These are phyloP conservation scores for Ferrisia virgata DNA, from an alignment of 2,888 invertebrate genomes.

Conservation along the genomic window DNA sequence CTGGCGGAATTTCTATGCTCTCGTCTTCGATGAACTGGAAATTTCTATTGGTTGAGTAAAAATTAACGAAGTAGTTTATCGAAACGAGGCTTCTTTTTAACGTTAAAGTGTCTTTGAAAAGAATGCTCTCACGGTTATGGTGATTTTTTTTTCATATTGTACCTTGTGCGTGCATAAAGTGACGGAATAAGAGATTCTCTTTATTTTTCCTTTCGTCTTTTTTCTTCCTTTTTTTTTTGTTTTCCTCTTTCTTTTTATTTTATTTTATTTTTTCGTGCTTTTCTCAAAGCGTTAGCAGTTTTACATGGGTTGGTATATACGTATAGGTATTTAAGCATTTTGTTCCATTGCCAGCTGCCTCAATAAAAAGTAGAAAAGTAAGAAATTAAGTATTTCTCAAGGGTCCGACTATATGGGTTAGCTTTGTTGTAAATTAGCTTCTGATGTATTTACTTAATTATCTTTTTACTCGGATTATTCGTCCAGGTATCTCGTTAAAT, in stretches of 20 bases:
- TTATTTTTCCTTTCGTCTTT: not conserved
- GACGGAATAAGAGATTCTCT: not conserved
- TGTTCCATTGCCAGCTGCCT: not conserved
- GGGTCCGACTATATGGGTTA: not conserved
- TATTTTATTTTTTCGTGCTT: not conserved
- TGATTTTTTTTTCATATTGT: not conserved
- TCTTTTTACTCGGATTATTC: not conserved
- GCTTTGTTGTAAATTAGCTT: not conserved
- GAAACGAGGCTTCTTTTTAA: slow-evolving; percentile 17
- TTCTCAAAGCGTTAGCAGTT: not conserved
- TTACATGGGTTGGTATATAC: not conserved
- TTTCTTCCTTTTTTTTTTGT: not conserved
- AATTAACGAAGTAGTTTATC: slow-evolving; percentile 28
- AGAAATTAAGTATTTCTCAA: not conserved
- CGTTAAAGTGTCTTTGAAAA: not conserved
- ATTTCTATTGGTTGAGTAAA: slow-evolving; percentile 5
- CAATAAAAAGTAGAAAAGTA: not conserved
- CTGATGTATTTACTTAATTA: not conserved
- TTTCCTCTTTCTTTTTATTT: no score
- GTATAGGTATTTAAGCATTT: no score
- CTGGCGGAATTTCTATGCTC: not conserved
- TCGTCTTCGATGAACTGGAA: slow-evolving; percentile 24
- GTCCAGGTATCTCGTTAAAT: not conserved
- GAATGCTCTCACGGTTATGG: slow-evolving; percentile 7
- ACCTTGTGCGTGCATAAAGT: slow-evolving; percentile 2